These are phyloP conservation scores for Folsomia manolachei DNA, from an alignment of 2,888 invertebrate genomes.

Conservation along the genomic window DNA sequence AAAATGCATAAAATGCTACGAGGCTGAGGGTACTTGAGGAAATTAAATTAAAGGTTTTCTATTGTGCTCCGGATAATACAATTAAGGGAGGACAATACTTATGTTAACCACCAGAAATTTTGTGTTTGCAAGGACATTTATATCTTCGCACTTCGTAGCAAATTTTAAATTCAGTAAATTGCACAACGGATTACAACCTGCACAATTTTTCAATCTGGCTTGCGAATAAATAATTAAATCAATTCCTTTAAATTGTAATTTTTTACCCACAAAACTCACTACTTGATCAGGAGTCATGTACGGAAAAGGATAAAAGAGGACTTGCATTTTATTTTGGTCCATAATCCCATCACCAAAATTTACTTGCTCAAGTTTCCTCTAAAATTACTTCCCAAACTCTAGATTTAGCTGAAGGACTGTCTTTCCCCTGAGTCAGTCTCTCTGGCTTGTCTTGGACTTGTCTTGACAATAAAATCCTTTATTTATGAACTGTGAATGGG, in stretches of 20 bases:
- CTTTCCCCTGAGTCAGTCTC: neutral
- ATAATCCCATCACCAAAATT: no score
- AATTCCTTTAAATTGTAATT: no score
- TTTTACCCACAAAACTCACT: neutral
- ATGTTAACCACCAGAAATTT: no score
- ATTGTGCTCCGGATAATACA: neutral
- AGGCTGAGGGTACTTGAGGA: neutral
- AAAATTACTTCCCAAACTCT: neutral
- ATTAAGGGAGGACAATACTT: no score
- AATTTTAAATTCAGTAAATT: no score
- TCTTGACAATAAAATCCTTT: constrained; percentile 31
- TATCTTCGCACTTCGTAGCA: no score
- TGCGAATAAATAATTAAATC: no score
- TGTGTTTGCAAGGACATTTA: no score
- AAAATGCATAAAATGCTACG: neutral
- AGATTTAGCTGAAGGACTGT: neutral
- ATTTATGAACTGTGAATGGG: constrained; percentile 29
- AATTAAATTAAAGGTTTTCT: constrained; percentile 16
- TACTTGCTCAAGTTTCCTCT: no score
- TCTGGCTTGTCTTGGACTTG: neutral
- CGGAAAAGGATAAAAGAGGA: neutral
- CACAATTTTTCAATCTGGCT: no score
- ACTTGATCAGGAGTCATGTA: neutral
- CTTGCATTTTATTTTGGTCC: no score
- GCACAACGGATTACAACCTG: neutral